phyloP scores from a whole-genome alignment of 1,140 invertebrate species.

The Drosophila subobscura region DNA sequence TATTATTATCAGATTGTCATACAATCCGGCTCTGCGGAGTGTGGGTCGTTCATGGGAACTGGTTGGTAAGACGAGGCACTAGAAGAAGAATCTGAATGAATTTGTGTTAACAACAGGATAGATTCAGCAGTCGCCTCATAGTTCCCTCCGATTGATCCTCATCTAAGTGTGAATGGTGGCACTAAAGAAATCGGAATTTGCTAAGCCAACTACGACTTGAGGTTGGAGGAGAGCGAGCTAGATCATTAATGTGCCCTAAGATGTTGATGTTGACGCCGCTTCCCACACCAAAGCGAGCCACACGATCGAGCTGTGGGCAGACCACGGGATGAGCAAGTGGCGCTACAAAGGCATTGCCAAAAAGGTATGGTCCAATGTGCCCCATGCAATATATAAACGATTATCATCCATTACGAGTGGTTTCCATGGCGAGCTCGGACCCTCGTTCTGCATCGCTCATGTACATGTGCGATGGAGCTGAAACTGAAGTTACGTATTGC shows the following conservation, averaged over 20 bases:
- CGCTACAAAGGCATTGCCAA: conserved; percentile 56
- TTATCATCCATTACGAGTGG: conserved; percentile 78
- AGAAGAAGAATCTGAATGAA: conserved; percentile 4
- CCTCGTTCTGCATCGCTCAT: not conserved
- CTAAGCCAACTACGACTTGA: too few species aligned
- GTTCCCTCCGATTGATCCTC: too few species aligned
- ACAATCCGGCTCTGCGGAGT: conserved; percentile 18
- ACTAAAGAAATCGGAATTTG: too few species aligned
- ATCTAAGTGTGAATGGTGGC: too few species aligned
- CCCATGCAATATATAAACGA: conserved; percentile 46
- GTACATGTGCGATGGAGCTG: conserved; percentile 2
- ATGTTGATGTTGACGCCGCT: conserved; percentile 30
- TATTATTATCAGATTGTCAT: conserved; percentile 80
- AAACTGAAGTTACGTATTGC: conserved; percentile 31
- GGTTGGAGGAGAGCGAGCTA: not conserved
- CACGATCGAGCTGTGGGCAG: conserved; percentile 20
- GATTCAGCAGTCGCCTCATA: too few species aligned
- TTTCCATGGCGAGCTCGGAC: conserved; percentile 26
- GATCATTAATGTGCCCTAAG: not conserved
- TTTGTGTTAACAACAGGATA: too few species aligned
- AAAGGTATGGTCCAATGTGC: conserved; percentile 19
- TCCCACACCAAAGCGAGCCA: conserved; percentile 23
- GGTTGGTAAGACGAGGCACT: not conserved
- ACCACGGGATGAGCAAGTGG: conserved; percentile 51
- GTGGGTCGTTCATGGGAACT: conserved; percentile 9